Percentiles rank a stretch among this genome's conserved stretches.
Evolutionary conservation across 1,140 invertebrate species (phyloP).

Genomic region (Scaptomyza graminum): DNA sequence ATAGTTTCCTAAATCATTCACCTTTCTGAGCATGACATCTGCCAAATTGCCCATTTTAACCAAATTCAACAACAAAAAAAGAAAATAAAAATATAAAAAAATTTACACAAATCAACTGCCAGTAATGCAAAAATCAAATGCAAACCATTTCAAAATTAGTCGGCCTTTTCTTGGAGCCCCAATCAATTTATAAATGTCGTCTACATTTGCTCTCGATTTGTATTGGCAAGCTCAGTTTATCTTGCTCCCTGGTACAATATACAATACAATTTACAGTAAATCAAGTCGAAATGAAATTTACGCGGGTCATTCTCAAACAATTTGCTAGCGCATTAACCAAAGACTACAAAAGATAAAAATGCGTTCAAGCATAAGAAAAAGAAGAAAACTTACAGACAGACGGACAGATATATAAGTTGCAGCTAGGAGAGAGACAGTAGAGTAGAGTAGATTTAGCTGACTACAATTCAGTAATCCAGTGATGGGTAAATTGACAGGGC

Average conservation of each 20-base stretch:
- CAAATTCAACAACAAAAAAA: neutral
- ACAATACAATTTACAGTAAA: conserved; percentile 76
- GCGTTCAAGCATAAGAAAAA: conserved; percentile 54
- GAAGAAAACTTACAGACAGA: conserved; percentile 1
- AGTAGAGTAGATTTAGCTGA: conserved; percentile 5
- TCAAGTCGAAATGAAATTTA: conserved; percentile 70
- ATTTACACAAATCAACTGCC: conserved; percentile 33
- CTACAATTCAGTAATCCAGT: conserved; percentile 30
- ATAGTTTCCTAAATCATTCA: conserved; percentile 21
- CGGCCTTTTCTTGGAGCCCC: conserved; percentile 18
- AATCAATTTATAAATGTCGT: conserved; percentile 57
- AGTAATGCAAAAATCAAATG: conserved; percentile 30
- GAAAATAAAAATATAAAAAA: neutral
- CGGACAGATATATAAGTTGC: conserved; percentile 22
- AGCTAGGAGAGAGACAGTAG: conserved; percentile 19
- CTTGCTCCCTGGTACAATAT: conserved; percentile 4
- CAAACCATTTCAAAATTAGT: conserved; percentile 39
- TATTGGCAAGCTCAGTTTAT: conserved; percentile 32
- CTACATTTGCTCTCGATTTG: conserved; percentile 43
- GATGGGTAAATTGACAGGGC: conserved; percentile 25
- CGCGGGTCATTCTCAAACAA: conserved; percentile 77
- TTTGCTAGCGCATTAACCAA: conserved; percentile 66
- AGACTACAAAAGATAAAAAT: conserved; percentile 66
- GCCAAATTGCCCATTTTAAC: conserved; percentile 39
- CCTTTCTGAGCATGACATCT: conserved; percentile 46